Base-by-base conservation (phyloP, 2,797 vertebrate genomes). In the Hapalemur alaotrensis region DNA sequence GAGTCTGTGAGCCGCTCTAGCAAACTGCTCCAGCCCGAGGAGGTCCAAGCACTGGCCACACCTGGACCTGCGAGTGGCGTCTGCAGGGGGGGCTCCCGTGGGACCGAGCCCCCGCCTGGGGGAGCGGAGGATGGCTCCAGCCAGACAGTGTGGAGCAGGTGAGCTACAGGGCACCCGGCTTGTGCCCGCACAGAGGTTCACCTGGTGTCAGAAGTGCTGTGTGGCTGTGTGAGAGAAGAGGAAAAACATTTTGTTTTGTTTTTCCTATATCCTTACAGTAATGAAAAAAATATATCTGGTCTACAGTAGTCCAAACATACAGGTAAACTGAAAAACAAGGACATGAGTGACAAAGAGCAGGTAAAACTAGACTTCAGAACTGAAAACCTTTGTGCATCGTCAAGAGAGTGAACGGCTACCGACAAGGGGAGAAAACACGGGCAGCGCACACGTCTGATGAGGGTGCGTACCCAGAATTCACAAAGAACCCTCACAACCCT, bases 371-470 rank as follows among this genome's bases (percentile, higher is more conserved):
- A 57, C 8, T 13, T 23, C 72, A 3, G 54, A 48, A 46, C 4
- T 12, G 63, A 76, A 78, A 23, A 73, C 4, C 38, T 30, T 4
- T 6, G 32, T 13, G 23, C 8, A 5, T 7, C 2, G 12, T 48
- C 28, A 2, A 41, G 43, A 32, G 48, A 41, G 57, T 1, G 7
- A 3, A 32, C 41, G 67, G 35, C 3, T 9, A 7, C 61, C 1
- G 3, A 2, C 2, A 22, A n/a, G 4, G 50, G 43, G 43, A 17
- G 18, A 38, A 50, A 3, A 3, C 15, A 20, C 3, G 3, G 12
- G 54, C 30, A 0, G 30, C 11, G 8, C 89, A 17, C 57, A 5
- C 18, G 4, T 23, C 43, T 2, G 89, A 32, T 10, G 15, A 28
- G 12, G 67, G 18, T 7, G 12, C 4, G 3, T 4, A 28, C 23